These are phyloP conservation scores for Patella caerulea DNA, from an alignment of 2,888 invertebrate genomes.

Conservation along the genomic window DNA sequence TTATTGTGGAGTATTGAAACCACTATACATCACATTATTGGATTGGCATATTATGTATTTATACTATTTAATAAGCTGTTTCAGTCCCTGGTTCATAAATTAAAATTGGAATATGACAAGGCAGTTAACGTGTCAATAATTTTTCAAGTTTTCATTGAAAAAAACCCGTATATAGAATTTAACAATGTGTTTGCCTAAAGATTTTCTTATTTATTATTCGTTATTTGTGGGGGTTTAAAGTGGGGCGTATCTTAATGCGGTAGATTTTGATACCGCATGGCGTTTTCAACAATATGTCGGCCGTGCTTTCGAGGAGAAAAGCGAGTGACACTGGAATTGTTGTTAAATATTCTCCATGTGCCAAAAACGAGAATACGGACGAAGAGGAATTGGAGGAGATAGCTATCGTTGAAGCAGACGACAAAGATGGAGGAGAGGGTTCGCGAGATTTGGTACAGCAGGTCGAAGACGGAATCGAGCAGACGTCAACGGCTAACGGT, in stretches of 20 bases:
- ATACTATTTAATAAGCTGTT: too few relatives aligned
- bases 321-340: slow-evolving; percentile 47
- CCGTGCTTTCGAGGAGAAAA: slow-evolving; percentile 46
- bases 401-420: slow-evolving; percentile 77
- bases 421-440: slow-evolving; percentile 45
- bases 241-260: neutral
- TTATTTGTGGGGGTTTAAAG: too few relatives aligned
- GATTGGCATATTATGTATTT: too few relatives aligned
- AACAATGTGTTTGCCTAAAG: too few relatives aligned
- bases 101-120: too few relatives aligned
- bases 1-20: too few relatives aligned
- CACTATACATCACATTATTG: too few relatives aligned
- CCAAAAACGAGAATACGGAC: slow-evolving; percentile 61
- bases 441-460: slow-evolving; percentile 18
- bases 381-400: slow-evolving; percentile 78
- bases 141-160: too few relatives aligned
- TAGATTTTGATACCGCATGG: slow-evolving; percentile 13
- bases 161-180: too few relatives aligned
- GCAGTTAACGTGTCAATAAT: too few relatives aligned
- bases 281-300: slow-evolving; percentile 46
- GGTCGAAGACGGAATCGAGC: slow-evolving; percentile 57
- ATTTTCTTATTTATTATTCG: too few relatives aligned
- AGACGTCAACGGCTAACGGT: slow-evolving; percentile 75
- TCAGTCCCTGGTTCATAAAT: too few relatives aligned
- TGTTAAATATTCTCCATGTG: slow-evolving; percentile 71